Percentiles rank a stretch among this genome's conserved stretches.
Conservation (phyloP, 2,888 invertebrate genomes). For the Hybos culiciformis region DNA sequence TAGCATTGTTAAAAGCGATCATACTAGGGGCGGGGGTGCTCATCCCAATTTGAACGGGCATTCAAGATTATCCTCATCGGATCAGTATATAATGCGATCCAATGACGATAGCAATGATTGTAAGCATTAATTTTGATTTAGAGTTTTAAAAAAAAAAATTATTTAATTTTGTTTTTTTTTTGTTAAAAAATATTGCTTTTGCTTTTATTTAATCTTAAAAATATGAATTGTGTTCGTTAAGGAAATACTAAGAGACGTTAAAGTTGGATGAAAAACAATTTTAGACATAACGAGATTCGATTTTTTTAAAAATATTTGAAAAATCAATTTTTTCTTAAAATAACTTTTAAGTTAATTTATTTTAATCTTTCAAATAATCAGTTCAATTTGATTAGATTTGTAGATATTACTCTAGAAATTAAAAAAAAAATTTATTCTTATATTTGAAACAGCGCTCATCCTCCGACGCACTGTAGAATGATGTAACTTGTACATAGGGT, state of each 20-base stretch:
- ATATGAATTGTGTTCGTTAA: constrained; percentile 1
- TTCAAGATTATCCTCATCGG: constrained; percentile 39
- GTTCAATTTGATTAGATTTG: background rate
- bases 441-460: too few species aligned
- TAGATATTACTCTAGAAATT: background rate
- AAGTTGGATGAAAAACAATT: too few species aligned
- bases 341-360: background rate
- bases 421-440: background rate
- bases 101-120: constrained; percentile 39
- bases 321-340: background rate
- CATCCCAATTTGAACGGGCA: constrained; percentile 39
- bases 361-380: background rate
- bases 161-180: constrained; percentile 9
- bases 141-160: background rate
- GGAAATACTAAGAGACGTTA: background rate
- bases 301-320: too few species aligned
- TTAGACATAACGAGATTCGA: too few species aligned
- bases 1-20: constrained; percentile 38
- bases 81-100: constrained; percentile 39
- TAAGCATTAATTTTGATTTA: constrained; percentile 30
- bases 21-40: constrained; percentile 32
- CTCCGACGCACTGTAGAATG: too few species aligned
- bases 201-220: background rate
- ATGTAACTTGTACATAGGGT: too few species aligned
- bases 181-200: constrained; percentile 6